Evolutionary conservation across 2,113 vertebrate genomes (phyloP).

Genomic region (Emberiza fucata): DNA sequence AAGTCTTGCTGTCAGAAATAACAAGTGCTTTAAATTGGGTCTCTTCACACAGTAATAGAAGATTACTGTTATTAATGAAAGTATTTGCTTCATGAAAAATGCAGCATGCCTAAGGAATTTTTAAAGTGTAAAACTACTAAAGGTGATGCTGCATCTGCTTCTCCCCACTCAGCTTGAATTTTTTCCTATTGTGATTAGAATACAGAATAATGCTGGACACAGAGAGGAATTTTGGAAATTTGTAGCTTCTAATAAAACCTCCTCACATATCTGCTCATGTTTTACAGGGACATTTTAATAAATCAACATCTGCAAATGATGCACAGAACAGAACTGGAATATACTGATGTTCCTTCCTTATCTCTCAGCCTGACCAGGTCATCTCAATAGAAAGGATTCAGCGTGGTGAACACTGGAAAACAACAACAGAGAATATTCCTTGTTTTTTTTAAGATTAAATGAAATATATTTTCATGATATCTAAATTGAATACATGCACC

Average conservation of each 20-base stretch:
- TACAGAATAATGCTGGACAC: neutral
- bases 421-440: neutral
- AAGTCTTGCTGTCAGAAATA: slow-evolving; percentile 48
- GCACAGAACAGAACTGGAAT: neutral
- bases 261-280: neutral
- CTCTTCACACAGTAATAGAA: slow-evolving; percentile 43
- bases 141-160: neutral
- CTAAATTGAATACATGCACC: neutral
- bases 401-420: neutral
- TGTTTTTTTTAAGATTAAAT: neutral
- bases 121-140: neutral
- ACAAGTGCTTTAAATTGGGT: slow-evolving; percentile 22
- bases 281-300: neutral
- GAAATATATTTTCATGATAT: neutral
- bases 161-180: neutral
- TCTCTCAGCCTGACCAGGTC: neutral
- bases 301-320: neutral
- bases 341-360: neutral
- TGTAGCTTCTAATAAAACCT: neutral
- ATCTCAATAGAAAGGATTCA: neutral
- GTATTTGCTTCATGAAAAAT: slow-evolving; percentile 8
- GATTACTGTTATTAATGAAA: slow-evolving; percentile 45
- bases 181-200: neutral
- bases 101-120: neutral
- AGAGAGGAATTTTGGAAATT: neutral